Conservation (phyloP, 2,113 vertebrate species). For the Cairina moschata region DNA sequence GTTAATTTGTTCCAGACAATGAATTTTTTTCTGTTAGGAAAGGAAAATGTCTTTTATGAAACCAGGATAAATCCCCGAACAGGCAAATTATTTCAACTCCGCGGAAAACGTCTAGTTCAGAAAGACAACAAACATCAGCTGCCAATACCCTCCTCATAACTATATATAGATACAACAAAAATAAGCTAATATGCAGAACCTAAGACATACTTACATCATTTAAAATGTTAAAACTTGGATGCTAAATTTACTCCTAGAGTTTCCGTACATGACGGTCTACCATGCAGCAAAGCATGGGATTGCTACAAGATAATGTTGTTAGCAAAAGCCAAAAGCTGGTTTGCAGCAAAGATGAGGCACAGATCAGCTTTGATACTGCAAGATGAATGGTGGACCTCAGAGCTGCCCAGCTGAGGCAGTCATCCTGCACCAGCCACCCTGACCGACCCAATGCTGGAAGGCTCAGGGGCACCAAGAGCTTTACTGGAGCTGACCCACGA, state of each 20-base stretch:
- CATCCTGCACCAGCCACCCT: neutral
- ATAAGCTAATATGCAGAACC: neutral
- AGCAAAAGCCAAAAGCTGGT: neutral
- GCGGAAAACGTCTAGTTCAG: neutral
- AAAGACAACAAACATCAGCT: neutral
- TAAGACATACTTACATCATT: neutral
- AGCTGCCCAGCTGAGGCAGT: neutral
- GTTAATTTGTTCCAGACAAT: constrained; percentile 61
- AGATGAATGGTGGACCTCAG: neutral
- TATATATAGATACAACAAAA: neutral
- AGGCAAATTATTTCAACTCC: neutral
- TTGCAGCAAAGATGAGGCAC: neutral
- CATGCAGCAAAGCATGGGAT: neutral
- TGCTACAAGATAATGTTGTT: neutral
- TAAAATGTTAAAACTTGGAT: neutral
- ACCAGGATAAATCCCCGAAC: constrained; percentile 18
- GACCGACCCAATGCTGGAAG: neutral
- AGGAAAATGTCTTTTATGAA: constrained; percentile 30
- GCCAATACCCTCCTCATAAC: neutral
- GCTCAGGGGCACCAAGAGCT: neutral
- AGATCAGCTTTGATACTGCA: neutral
- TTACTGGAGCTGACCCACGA: neutral
- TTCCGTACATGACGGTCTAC: neutral
- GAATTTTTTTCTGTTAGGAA: constrained; percentile 10
- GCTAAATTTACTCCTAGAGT: neutral